These are phyloP conservation scores for Alviniconcha marisindica DNA, from an alignment of 1,140 invertebrate genomes.

Conservation along the genomic window DNA sequence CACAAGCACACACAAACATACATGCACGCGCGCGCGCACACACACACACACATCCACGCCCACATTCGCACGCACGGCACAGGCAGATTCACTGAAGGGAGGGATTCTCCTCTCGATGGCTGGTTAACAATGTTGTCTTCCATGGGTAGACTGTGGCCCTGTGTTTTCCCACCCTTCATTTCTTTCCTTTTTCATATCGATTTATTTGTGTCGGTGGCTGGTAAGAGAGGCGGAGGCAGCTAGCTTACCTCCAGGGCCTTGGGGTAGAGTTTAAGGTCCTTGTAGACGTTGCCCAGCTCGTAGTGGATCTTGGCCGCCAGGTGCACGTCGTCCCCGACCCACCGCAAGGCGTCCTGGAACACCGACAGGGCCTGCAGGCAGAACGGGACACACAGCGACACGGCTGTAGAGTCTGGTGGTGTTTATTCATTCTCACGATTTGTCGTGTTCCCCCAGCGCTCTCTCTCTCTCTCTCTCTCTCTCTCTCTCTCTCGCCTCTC, in stretches of 20 bases:
- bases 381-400: too few relatives aligned
- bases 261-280: conserved; percentile 51
- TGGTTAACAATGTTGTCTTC: not conserved
- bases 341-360: conserved; percentile 44
- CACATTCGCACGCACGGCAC: too few relatives aligned
- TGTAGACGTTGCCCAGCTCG: conserved; percentile 55
- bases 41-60: too few relatives aligned
- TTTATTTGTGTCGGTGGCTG: not conserved
- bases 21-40: too few relatives aligned
- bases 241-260: conserved; percentile 51
- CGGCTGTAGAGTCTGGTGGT: too few relatives aligned
- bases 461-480: too few relatives aligned
- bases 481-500: too few relatives aligned
- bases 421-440: too few relatives aligned
- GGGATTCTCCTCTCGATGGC: too few relatives aligned
- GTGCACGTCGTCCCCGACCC: not conserved
- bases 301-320: conserved; percentile 44
- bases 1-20: too few relatives aligned
- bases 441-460: too few relatives aligned
- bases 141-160: not conserved
- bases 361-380: conserved; percentile 50
- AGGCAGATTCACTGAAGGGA: too few relatives aligned
- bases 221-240: not conserved
- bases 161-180: not conserved
- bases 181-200: not conserved